Percentiles rank a stretch among this genome's conserved stretches.
These are phyloP conservation scores for Eupithecia exiguata DNA, from an alignment of 2,888 invertebrate species.

Conservation along the genomic window DNA sequence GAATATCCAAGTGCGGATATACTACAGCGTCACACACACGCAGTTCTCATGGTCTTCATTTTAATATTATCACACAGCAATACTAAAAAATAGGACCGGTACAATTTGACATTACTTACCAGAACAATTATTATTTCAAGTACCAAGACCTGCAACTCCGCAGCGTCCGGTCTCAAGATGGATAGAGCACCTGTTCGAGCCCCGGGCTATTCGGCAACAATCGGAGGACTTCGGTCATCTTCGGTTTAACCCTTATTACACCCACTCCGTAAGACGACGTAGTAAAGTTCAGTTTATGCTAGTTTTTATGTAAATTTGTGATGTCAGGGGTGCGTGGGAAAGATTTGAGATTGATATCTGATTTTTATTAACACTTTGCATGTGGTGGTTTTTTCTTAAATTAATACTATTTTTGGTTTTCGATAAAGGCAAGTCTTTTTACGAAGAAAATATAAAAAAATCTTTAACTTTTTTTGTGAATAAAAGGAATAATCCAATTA, in stretches of 20 bases:
- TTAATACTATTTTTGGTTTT: neutral
- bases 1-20: too few relatives aligned
- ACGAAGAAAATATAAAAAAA: too few relatives aligned
- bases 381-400: conserved; percentile 2
- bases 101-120: neutral
- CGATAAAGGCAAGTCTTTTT: neutral
- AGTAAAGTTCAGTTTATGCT: conserved; percentile 29
- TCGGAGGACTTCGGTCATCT: conserved; percentile 40
- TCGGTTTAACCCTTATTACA: conserved; percentile 30
- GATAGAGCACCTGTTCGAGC: conserved; percentile 66
- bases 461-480: too few relatives aligned
- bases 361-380: conserved; percentile 41
- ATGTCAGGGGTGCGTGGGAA: conserved; percentile 44
- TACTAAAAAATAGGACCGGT: neutral
- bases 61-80: neutral
- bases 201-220: conserved; percentile 45
- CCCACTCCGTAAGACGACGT: conserved; percentile 10
- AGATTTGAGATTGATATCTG: conserved; percentile 41
- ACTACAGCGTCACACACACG: neutral
- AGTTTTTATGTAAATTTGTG: conserved; percentile 37
- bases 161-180: conserved; percentile 59
- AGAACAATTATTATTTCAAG: conserved; percentile 43
- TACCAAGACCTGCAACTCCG: conserved; percentile 54
- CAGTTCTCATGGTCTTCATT: neutral
- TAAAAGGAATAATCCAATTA: too few relatives aligned